These are phyloP conservation scores for Eurytoma adleriae DNA, from an alignment of 2,888 invertebrate genomes.

Conservation along the genomic window DNA sequence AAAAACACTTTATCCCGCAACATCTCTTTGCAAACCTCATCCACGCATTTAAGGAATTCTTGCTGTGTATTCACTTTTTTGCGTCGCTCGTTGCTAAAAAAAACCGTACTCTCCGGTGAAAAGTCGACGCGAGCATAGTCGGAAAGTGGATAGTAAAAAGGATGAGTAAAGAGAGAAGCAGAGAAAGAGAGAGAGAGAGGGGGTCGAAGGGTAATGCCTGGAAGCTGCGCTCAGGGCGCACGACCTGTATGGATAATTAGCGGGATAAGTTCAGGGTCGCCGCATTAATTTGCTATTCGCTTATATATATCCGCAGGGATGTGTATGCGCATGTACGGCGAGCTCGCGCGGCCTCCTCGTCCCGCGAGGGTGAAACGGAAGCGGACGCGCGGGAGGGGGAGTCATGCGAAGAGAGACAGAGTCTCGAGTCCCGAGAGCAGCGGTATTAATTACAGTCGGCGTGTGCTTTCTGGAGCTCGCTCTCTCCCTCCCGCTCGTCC, in stretches of 20 bases:
- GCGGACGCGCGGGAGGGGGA: slow-evolving; percentile 38
- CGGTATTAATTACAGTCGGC: slow-evolving; percentile 60
- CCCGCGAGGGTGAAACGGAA: not conserved
- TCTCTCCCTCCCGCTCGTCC: not conserved
- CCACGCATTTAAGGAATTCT: too few relatives aligned
- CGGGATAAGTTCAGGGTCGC: not conserved
- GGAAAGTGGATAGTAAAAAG: too few relatives aligned
- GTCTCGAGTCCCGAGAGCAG: slow-evolving; percentile 51
- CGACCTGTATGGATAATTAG: slow-evolving; percentile 19
- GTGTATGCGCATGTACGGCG: not conserved
- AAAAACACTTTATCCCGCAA: too few relatives aligned
- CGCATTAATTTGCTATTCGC: slow-evolving; percentile 9
- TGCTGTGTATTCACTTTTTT: too few relatives aligned
- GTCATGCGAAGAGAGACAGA: slow-evolving; percentile 54
- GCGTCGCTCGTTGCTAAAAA: too few relatives aligned
- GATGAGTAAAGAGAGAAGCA: not conserved
- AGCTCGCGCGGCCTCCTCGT: not conserved
- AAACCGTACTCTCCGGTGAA: too few relatives aligned
- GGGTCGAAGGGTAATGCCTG: slow-evolving; percentile 4
- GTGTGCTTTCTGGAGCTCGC: slow-evolving; percentile 34
- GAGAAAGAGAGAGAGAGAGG: not conserved
- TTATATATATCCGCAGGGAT: slow-evolving; percentile 4
- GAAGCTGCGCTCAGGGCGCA: not conserved
- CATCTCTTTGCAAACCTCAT: too few relatives aligned
- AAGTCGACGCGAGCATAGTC: too few relatives aligned